Evolutionary conservation across 2,888 invertebrate species (phyloP).

Genomic region (Conus canariensis): DNA sequence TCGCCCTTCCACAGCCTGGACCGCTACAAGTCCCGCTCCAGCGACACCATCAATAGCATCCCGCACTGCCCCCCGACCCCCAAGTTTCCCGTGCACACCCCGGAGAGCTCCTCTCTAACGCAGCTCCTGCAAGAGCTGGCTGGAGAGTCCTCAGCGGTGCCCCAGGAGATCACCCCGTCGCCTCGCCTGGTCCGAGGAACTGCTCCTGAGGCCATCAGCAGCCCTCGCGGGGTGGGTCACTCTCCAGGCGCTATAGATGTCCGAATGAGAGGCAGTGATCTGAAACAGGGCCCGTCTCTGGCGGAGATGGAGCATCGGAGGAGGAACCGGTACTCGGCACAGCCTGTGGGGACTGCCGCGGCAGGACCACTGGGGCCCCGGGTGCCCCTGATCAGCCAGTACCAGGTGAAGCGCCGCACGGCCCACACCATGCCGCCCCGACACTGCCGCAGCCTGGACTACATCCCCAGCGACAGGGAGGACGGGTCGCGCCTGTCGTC

Average conservation of each 20-base stretch:
- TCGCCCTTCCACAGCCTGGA: conserved; percentile 57
- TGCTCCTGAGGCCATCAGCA: not conserved
- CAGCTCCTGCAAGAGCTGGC: conserved; percentile 68
- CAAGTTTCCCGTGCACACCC: conserved; percentile 67
- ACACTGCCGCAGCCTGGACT: conserved; percentile 75
- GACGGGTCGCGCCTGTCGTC: conserved; percentile 61
- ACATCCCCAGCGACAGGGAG: conserved; percentile 76
- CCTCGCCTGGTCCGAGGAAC: not conserved
- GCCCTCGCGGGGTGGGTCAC: not conserved
- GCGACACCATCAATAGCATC: conserved; percentile 69
- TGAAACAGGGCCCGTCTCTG: not conserved
- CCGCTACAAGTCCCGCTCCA: conserved; percentile 66
- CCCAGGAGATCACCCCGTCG: conserved; percentile 41
- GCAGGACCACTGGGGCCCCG: not conserved
- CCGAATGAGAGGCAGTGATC: not conserved
- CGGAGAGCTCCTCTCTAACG: conserved; percentile 66
- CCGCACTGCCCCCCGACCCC: conserved; percentile 69
- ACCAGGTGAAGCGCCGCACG: conserved; percentile 72
- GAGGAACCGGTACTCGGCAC: conserved; percentile 33
- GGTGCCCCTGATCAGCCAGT: conserved; percentile 23
- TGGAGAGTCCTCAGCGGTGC: conserved; percentile 42
- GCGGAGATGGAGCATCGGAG: conserved; percentile 32
- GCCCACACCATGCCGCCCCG: conserved; percentile 69
- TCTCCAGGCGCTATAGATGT: not conserved
- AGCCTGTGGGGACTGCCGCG: conserved; percentile 8